Base-by-base conservation (phyloP, 2,797 vertebrate genomes). In the Falco berigora region DNA sequence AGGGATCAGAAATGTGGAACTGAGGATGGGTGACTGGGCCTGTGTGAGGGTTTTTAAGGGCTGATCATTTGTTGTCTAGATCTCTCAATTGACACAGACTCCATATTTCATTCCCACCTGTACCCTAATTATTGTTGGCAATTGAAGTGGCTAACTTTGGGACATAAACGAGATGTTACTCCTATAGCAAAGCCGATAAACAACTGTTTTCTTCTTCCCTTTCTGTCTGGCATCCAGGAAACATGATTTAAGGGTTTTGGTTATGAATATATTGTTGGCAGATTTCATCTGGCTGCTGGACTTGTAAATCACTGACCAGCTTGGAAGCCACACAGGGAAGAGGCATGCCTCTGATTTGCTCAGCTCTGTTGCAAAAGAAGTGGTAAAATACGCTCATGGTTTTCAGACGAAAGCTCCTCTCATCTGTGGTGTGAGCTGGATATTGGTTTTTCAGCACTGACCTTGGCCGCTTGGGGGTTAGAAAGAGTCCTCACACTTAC, bases 381-480 rank as follows among this genome's bases (percentile, higher is more conserved):
- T 0, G 0, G 25, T 50, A 59, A 83, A 92, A 66, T 21, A 20
- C 6, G 8, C 13, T 18, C 1, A 0, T 28, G 10, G 4, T 34
- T 83, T 95, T 86, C 55, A 61, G 47, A 38, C 25, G 80, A 24
- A 73, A 76, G 12, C 10, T 75, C 10, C 14, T 59, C 36, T 69
- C 24, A 4, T 32, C 9, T 86, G 62, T 23, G 24, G 12, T 8
- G 3, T 32, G 40, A 69, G 6, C 3, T 16, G 14, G 7, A 8
- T 28, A 21, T 12, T 75, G 16, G 0, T 56, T 92, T 93, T 83
- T 40, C 64, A 78, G 22, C 58, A 34, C 24, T 58, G 25, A 14
- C 40, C 22, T 61, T 56, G 55, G 18, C 11, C 4, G 2, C 12
- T 16, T 12, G 15, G 25, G 25, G 2, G 23, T 71, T 74, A 52